A percentile compares a stretch with the other conserved stretches of the same genome.
Conservation (phyloP, 2,888 invertebrate species). For the Anthophora plumipes region DNA sequence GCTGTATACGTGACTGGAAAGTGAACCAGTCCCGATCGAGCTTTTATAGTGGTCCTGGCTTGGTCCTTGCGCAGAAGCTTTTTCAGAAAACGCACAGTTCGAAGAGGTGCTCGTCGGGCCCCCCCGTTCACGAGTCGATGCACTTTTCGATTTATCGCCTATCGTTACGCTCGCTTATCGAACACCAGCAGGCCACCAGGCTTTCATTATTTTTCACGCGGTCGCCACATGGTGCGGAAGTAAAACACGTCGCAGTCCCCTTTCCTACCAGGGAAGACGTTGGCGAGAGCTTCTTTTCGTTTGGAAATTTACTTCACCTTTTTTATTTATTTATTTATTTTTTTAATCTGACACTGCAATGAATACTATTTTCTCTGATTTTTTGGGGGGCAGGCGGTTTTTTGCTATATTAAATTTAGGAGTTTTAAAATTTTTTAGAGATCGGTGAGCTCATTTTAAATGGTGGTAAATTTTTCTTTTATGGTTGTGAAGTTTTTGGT, state of each 20-base stretch:
- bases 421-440: no score
- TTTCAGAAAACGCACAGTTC: constrained; percentile 48
- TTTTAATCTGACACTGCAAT: no score
- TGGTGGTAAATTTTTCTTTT: no score
- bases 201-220: constrained; percentile 57
- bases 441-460: no score
- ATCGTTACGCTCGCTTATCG: constrained; percentile 79
- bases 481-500: no score
- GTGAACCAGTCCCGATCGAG: constrained; percentile 71
- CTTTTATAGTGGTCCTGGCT: constrained; percentile 77
- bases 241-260: constrained; percentile 50
- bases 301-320: neutral
- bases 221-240: constrained; percentile 76
- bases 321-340: no score
- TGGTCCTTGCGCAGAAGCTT: constrained; percentile 79
- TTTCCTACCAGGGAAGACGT: neutral
- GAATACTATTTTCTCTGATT: no score
- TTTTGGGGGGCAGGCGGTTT: no score
- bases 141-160: constrained; percentile 81
- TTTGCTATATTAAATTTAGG: no score
- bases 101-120: neutral
- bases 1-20: constrained; percentile 77
- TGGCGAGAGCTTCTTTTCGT: neutral
- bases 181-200: constrained; percentile 70
- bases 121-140: constrained; percentile 78